Evolutionary conservation across 1,140 invertebrate species (phyloP), one percentile per base, ranked within the genome.

Genomic region (Limonius californicus): DNA sequence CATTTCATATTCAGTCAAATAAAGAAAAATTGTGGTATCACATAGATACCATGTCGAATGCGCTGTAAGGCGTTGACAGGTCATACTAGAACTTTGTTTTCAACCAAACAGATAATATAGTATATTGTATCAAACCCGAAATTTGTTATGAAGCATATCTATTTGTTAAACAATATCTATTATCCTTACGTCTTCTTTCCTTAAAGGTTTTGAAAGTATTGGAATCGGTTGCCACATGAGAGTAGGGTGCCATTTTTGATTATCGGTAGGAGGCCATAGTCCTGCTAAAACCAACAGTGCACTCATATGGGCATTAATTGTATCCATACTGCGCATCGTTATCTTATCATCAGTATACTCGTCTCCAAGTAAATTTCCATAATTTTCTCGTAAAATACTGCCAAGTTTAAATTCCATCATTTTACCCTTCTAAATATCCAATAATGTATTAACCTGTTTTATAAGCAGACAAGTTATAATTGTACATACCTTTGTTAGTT

Each of bases 311-410:
- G 56, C 43, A 4, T 35, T 39, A 18, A 43, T 56, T 20, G 21
- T 54, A 61, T 50, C 62, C 62, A 2, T 57, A 15, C 0, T 45
- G 19, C 7, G 54, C 23, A 16, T 15, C 18, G 0, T 43, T 42
- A 43, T 62, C 54, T 1, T 45, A 6, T 18, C 62, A 1, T 8
- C 70, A 11, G 53, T 59, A 63, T 14, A 59, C n/a, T 75, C 71
- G 9, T 27, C 23, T 8, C 80, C 82, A 35, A 89, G 70, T 72
- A 87, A 87, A 57, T 77, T 65, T 43, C 77, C 74, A 70, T 89
- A 90, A 58, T 84, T 78, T 63, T 81, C 68, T 65, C 85, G 76
- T 27, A 90, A 68, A 69, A 79, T 86, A 63, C 81, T 68, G 19
- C 88, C 88, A 68, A 83, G 78, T 70, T 18, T 14, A 54, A 47